A percentile compares a stretch with the other conserved stretches of the same genome.
Conservation (phyloP, 2,888 invertebrate species). For the Dolichomitus sp. region DNA sequence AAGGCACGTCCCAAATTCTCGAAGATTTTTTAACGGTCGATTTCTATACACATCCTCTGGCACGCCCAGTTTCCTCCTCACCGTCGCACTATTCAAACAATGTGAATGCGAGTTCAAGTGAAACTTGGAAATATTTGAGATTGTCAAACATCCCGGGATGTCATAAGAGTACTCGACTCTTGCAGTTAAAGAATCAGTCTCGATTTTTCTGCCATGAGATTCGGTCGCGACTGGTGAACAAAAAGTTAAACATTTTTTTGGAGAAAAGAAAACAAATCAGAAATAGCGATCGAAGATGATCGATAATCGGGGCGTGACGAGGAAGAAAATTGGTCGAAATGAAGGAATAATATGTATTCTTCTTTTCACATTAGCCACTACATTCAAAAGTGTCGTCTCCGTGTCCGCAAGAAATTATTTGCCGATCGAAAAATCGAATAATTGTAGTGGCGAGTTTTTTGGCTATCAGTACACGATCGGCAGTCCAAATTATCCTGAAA, state of each 20-base stretch:
- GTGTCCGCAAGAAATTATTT: constrained; percentile 18
- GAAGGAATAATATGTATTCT: constrained; percentile 15
- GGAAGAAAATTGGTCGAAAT: not conserved
- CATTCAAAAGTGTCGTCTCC: constrained; percentile 26
- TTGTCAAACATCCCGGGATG: constrained; percentile 73
- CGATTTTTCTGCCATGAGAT: constrained; percentile 58
- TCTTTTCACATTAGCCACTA: constrained; percentile 3
- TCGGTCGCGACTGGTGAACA: constrained; percentile 4
- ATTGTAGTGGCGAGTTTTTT: constrained; percentile 85
- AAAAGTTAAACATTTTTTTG: not conserved
- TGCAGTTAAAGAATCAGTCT: constrained; percentile 71
- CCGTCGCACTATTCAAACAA: constrained; percentile 76
- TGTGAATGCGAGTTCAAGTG: constrained; percentile 67
- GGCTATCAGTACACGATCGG: constrained; percentile 86
- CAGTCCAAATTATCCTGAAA: constrained; percentile 87
- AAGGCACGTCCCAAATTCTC: constrained; percentile 44
- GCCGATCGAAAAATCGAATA: constrained; percentile 48
- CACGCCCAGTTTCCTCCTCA: constrained; percentile 72
- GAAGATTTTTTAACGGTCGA: constrained; percentile 68
- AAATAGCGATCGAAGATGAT: constrained; percentile 39
- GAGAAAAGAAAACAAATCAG: not conserved
- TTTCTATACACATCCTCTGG: constrained; percentile 81
- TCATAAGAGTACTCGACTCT: constrained; percentile 76
- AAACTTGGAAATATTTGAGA: constrained; percentile 80
- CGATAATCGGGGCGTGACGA: not conserved